Base-by-base conservation (phyloP, 2,888 invertebrate genomes). In the Adelognathus sp. region DNA sequence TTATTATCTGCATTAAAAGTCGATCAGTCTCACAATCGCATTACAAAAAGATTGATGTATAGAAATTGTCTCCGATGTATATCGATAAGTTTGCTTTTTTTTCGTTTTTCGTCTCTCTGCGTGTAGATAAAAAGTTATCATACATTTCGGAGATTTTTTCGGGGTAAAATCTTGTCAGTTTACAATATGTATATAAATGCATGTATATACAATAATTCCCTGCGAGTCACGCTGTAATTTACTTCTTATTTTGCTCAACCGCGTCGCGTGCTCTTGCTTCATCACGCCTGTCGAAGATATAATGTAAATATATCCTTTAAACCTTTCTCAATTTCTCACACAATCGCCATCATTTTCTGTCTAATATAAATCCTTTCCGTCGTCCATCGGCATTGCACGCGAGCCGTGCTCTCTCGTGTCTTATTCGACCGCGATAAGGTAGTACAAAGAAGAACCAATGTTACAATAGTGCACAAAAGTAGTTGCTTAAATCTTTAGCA, bases 11-110 rank as follows among this genome's bases (percentile, higher is more conserved):
- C 86, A 88, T 87, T 88, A 89, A 89, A 90, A 86, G 89, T 89
- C 90, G 87, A 90, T 91, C 91, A 91, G 91, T 91, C 91, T 91
- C 91, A 88, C 88, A 91, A 91, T 89, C 89, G 82, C 87, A 86
- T 84, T 83, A 83, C n/a, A 83, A 81, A 79, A 83, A 85, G 82
- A 85, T 84, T 79, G 71, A 75, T 70, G n/a, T n/a, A 76, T 83
- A 84, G 82, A 85, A 82, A 77, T 78, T 81, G 70, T 79, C 73
- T 60, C n/a, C n/a, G 79, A 79, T 75, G 67, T 79, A 78, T 79
- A 80, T 78, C 63, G 67, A 78, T 77, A 63, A 73, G 31, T 50
- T 69, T 56, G 44, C 54, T 66, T 11, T 46, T 44, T 6, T 54
- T 73, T 41, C 73, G 67, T 70, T n/a, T 31, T 41, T 56, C 9